Conservation (phyloP, 2,113 vertebrate genomes). For the Vimba vimba region DNA sequence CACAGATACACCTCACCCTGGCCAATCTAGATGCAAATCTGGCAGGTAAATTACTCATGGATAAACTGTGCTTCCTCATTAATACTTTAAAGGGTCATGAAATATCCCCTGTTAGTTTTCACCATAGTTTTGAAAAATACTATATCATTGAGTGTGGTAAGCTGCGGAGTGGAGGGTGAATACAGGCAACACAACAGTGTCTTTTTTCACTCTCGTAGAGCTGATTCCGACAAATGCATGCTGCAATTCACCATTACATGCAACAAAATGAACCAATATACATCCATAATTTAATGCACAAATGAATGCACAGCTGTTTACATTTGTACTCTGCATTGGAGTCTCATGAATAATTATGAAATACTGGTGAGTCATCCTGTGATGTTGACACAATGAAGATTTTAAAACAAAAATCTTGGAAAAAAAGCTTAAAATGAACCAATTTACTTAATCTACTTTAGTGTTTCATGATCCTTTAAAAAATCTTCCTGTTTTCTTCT, state of each 20-base stretch:
- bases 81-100: neutral
- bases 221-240: neutral
- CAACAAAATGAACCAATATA: neutral
- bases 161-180: neutral
- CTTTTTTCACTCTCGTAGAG: neutral
- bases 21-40: constrained; percentile 78
- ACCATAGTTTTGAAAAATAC: neutral
- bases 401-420: too few species aligned
- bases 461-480: constrained; percentile 1
- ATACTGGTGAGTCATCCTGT: neutral
- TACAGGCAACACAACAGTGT: neutral
- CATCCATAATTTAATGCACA: too few species aligned
- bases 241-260: neutral
- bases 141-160: neutral
- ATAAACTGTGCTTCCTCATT: neutral
- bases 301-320: too few species aligned
- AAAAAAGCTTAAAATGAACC: too few species aligned
- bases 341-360: neutral
- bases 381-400: too few species aligned
- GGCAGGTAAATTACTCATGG: constrained; percentile 70
- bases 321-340: too few species aligned
- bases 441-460: neutral
- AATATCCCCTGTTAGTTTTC: neutral
- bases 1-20: constrained; percentile 75
- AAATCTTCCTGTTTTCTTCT: neutral